Conservation (phyloP, 2,888 invertebrate species). For the Erannis defoliaria region DNA sequence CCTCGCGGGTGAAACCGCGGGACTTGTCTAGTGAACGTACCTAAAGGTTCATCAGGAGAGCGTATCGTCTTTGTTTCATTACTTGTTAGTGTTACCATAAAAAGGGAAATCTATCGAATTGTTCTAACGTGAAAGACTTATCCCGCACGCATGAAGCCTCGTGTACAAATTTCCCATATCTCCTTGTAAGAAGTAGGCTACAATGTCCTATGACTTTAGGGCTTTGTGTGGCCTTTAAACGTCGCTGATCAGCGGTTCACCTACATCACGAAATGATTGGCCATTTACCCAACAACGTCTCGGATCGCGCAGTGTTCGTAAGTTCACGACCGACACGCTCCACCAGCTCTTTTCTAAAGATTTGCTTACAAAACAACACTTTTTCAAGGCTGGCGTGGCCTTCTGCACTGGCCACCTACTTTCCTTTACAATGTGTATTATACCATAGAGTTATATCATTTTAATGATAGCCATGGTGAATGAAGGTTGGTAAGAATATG, state of each 20-base stretch:
- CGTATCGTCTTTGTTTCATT: too few species aligned
- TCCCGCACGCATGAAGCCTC: too few species aligned
- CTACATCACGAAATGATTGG: slow-evolving; percentile 39
- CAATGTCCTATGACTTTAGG: too few species aligned
- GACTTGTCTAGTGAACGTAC: too few species aligned
- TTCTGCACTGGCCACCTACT: slow-evolving; percentile 55
- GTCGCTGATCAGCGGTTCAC: background rate
- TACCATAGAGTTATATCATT: slow-evolving; percentile 29
- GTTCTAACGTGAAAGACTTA: too few species aligned
- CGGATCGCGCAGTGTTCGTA: slow-evolving; percentile 55
- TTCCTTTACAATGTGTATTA: slow-evolving; percentile 46
- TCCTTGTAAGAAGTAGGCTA: too few species aligned
- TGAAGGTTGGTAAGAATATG: background rate
- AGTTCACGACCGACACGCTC: slow-evolving; percentile 83
- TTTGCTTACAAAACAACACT: slow-evolving; percentile 70
- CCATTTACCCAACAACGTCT: slow-evolving; percentile 48
- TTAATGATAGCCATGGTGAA: slow-evolving; percentile 22
- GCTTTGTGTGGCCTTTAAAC: background rate
- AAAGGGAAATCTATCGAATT: too few species aligned
- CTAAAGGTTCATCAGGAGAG: too few species aligned
- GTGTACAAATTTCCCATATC: too few species aligned
- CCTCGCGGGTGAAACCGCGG: too few species aligned
- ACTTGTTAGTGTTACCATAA: too few species aligned
- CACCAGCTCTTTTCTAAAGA: slow-evolving; percentile 75
- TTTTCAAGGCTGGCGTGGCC: slow-evolving; percentile 75